phyloP scores from a whole-genome alignment of 2,888 invertebrate species.

The Epirrhoe tristata region DNA sequence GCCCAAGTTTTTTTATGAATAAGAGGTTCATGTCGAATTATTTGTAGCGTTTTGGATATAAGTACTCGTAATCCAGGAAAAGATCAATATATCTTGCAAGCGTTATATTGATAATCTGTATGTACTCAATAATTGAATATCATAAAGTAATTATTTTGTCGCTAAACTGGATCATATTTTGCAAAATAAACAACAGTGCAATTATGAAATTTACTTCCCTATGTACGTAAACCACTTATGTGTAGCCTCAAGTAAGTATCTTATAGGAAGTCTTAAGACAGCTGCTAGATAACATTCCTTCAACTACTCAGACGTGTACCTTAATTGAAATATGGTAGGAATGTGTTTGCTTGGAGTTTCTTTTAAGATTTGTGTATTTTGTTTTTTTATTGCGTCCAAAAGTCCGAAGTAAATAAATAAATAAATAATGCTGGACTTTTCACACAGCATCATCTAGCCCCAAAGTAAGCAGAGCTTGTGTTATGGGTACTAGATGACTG shows the following conservation, averaged over 20 bases:
- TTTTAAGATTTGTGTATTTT: background rate
- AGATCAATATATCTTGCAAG: background rate
- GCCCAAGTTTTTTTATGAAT: too few relatives aligned
- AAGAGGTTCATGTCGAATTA: too few relatives aligned
- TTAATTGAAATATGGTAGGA: conserved; percentile 9
- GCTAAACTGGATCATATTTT: conserved; percentile 18
- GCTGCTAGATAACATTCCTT: conserved; percentile 36
- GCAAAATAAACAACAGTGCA: conserved; percentile 29
- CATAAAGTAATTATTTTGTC: conserved; percentile 22
- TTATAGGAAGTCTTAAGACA: conserved; percentile 33
- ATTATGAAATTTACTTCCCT: conserved; percentile 42
- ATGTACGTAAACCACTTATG: conserved; percentile 33
- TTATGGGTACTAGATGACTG: too few relatives aligned
- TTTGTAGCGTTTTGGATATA: too few relatives aligned
- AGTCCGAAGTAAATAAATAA: too few relatives aligned
- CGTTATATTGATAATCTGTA: too few relatives aligned
- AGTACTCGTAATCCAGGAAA: background rate
- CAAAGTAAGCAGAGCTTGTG: too few relatives aligned
- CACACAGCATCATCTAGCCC: too few relatives aligned
- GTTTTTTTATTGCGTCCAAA: background rate
- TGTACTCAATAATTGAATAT: background rate
- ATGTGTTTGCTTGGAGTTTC: conserved; percentile 6
- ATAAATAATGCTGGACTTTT: too few relatives aligned
- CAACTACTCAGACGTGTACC: conserved; percentile 12
- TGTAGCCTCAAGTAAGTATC: conserved; percentile 30